Conservation (phyloP, 2,797 vertebrate species). For the Takifugu ocellatus region DNA sequence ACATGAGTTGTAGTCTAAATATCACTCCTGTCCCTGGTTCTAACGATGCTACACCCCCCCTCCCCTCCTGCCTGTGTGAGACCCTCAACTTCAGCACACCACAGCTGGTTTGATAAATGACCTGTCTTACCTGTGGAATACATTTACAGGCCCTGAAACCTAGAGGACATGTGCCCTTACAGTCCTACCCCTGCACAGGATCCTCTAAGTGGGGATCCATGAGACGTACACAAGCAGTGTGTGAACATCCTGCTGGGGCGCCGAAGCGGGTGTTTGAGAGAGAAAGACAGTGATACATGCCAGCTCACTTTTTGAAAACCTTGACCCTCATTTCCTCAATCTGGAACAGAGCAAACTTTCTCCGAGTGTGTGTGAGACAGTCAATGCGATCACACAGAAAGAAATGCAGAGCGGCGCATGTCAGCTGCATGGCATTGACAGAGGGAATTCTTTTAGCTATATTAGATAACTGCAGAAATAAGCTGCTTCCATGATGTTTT, state of each 20-base stretch:
- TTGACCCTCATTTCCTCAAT: constrained; percentile 79
- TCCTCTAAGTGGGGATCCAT: constrained; percentile 33
- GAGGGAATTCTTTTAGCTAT: constrained; percentile 54
- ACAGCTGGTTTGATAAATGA: constrained; percentile 71
- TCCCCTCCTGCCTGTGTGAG: constrained; percentile 58
- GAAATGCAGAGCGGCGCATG: constrained; percentile 57
- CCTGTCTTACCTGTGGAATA: constrained; percentile 79
- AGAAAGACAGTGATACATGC: constrained; percentile 75
- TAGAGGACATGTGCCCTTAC: constrained; percentile 74
- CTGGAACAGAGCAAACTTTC: constrained; percentile 74
- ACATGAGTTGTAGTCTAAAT: no score
- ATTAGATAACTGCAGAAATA: constrained; percentile 54
- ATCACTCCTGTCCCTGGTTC: no score
- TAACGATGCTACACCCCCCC: constrained; percentile 13
- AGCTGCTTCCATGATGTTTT: constrained; percentile 56
- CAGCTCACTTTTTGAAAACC: constrained; percentile 75
- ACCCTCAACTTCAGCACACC: constrained; percentile 73
- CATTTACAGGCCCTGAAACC: constrained; percentile 75
- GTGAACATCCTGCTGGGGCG: constrained; percentile 38
- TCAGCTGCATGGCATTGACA: constrained; percentile 39
- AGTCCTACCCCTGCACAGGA: constrained; percentile 46
- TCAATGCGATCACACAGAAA: constrained; percentile 62
- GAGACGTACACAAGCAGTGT: constrained; percentile 11
- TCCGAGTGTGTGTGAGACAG: constrained; percentile 61
- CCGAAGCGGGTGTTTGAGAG: constrained; percentile 45